Conservation (phyloP, 2,888 invertebrate genomes). For the Coelinius sp. region DNA sequence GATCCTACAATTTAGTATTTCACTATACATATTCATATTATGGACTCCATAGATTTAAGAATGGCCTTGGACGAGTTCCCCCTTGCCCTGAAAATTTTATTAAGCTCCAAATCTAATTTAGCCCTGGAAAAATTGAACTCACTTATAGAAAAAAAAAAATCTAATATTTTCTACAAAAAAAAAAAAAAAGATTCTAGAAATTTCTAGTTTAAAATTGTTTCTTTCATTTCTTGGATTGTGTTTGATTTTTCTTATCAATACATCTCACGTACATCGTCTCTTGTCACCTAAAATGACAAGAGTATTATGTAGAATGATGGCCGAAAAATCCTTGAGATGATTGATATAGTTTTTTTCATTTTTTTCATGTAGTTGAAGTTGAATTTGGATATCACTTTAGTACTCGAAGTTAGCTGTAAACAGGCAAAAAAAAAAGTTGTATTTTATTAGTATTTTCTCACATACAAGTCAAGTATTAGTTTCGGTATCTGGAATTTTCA, state of each 20-base stretch:
- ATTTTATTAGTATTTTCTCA: constrained; percentile 56
- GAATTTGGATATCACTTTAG: constrained; percentile 36
- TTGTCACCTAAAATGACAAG: constrained; percentile 66
- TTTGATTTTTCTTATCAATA: constrained; percentile 46
- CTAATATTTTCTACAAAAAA: neutral
- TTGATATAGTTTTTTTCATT: constrained; percentile 41
- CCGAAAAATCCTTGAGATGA: constrained; percentile 31
- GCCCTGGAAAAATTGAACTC: neutral
- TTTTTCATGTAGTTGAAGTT: constrained; percentile 26
- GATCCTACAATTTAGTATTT: neutral
- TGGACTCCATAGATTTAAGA: neutral
- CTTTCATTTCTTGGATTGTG: constrained; percentile 35
- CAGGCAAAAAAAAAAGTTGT: constrained; percentile 58
- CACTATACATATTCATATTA: neutral
- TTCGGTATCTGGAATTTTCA: constrained; percentile 39
- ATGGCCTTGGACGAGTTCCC: neutral
- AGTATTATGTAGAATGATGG: constrained; percentile 53
- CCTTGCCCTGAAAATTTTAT: constrained; percentile 12
- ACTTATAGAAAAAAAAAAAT: too few relatives aligned
- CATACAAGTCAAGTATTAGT: constrained; percentile 25
- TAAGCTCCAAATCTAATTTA: neutral
- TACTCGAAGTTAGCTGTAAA: constrained; percentile 56
- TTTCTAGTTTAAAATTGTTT: neutral
- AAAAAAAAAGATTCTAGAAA: too few relatives aligned
- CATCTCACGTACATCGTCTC: constrained; percentile 56